These are phyloP conservation scores for Azorinus chamasolen DNA, from an alignment of 2,888 invertebrate genomes.

Conservation along the genomic window DNA sequence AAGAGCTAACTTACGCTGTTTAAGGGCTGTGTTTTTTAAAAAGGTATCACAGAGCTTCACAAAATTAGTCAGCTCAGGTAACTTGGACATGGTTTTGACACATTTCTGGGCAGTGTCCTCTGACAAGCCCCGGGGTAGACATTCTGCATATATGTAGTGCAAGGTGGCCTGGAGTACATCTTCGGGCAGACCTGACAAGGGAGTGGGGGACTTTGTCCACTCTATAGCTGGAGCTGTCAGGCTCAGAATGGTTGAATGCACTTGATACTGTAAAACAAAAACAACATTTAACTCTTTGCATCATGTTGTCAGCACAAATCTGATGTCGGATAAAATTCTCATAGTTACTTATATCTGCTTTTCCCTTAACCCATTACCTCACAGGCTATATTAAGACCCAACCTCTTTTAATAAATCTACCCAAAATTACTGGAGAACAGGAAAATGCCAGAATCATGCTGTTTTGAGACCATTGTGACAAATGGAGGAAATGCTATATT, in stretches of 20 bases:
- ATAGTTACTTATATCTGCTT: no score
- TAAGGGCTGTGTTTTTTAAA: slow-evolving; percentile 89
- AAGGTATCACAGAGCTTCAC: slow-evolving; percentile 89
- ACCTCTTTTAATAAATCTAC: no score
- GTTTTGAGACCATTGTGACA: no score
- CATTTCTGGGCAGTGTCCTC: slow-evolving; percentile 89
- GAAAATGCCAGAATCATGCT: no score
- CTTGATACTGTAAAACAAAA: slow-evolving; percentile 82
- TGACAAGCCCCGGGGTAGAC: slow-evolving; percentile 89
- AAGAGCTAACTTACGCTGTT: slow-evolving; percentile 89
- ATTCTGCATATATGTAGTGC: slow-evolving; percentile 90
- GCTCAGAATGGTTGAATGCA: slow-evolving; percentile 89
- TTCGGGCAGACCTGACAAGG: slow-evolving; percentile 88
- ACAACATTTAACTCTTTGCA: no score
- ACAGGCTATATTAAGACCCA: no score
- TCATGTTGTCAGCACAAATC: no score
- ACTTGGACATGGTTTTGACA: slow-evolving; percentile 85
- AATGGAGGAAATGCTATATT: no score
- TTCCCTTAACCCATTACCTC: no score
- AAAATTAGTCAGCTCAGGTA: slow-evolving; percentile 88
- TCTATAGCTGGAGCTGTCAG: slow-evolving; percentile 89
- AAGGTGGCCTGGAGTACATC: slow-evolving; percentile 89
- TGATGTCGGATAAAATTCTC: no score
- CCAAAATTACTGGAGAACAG: no score
- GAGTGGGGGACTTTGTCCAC: slow-evolving; percentile 86